Evolutionary conservation across 2,797 vertebrate genomes (phyloP).

Genomic region (Hyperoplus immaculatus): DNA sequence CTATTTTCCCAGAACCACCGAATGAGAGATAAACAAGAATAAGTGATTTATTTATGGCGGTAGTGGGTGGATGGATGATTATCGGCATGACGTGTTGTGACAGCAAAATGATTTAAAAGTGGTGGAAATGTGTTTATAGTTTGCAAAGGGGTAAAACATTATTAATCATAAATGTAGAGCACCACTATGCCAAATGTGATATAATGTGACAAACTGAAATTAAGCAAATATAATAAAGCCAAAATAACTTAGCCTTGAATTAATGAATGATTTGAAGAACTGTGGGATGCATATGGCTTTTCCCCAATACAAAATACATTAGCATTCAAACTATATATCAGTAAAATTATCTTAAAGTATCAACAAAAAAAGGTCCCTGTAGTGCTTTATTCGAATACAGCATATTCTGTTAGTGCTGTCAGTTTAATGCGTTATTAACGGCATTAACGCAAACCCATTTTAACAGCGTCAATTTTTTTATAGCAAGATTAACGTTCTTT

Average conservation of each 20-base stretch:
- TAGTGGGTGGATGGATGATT: slow-evolving; percentile 56
- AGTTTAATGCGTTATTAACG: too few relatives aligned
- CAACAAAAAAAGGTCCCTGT: too few relatives aligned
- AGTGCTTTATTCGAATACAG: too few relatives aligned
- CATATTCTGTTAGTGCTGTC: too few relatives aligned
- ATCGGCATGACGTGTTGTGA: slow-evolving; percentile 42
- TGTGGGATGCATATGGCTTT: slow-evolving; percentile 9
- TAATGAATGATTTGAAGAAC: slow-evolving; percentile 47
- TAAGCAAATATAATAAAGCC: slow-evolving; percentile 38
- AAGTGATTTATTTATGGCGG: slow-evolving; percentile 46
- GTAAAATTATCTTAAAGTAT: too few relatives aligned
- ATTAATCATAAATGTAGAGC: slow-evolving; percentile 42
- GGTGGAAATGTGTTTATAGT: slow-evolving; percentile 37
- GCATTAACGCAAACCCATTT: too few relatives aligned
- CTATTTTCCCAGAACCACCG: slow-evolving; percentile 11
- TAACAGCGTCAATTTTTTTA: too few relatives aligned
- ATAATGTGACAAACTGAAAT: slow-evolving; percentile 44
- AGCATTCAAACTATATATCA: slow-evolving; percentile 1
- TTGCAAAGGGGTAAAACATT: slow-evolving; percentile 36
- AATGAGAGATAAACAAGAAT: slow-evolving; percentile 38
- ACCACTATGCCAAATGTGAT: slow-evolving; percentile 13
- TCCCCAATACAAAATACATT: slow-evolving; percentile 11
- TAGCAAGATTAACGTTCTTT: too few relatives aligned
- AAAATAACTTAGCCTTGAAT: slow-evolving; percentile 39
- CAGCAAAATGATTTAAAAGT: slow-evolving; percentile 47